Base-by-base conservation (phyloP, 2,888 invertebrate genomes). In the Noctua pronuba region DNA sequence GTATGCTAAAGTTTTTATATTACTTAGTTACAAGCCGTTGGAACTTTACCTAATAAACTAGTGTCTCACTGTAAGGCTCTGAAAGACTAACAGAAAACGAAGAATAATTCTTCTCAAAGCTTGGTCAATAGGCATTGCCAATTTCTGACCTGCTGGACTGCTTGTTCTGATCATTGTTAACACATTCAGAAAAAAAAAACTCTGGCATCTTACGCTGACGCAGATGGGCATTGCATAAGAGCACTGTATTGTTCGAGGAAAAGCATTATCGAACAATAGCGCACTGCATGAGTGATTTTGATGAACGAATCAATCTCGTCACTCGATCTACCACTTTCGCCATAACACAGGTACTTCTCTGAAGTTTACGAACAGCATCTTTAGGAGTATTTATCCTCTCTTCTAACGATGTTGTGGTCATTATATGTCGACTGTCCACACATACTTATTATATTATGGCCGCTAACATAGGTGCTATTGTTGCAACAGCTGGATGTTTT, bases 221-320 rank as follows among this genome's bases (percentile, higher is more conserved):
- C 46, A 73, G 46, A 62, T 73, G 38, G 11, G 38, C 46, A 73
- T 73, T 75, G 8, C 38, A 73, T 18, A 31, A 18, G 21, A 28
- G 24, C 73, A 49, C 35, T 35, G 46, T 16, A 31, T 24, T 60
- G 58, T 75, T 60, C 11, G 10, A 38, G 28, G 28, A 46, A 58
- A 46, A 6, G n/a, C 7, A 16, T 69, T 70, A 58, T 46, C 46
- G 7, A 75, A 35, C 28, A 46, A 46, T 24, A 35, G 16, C 10
- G 44, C 18, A 58, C 31, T n/a, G 18, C 41, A 38, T 28, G 13
- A 49, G n/a, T 66, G 64, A 21, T 35, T 73, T 71, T 10, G 0
- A 24, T 2, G n/a, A 49, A 13, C 24, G 11, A 70, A 49, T n/a
- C 49, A 64, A 31, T 73, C 10, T 49, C 18, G 28, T 38, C 72